Base-by-base conservation (phyloP, 2,888 invertebrate genomes). In the Amaurobius ferox region DNA sequence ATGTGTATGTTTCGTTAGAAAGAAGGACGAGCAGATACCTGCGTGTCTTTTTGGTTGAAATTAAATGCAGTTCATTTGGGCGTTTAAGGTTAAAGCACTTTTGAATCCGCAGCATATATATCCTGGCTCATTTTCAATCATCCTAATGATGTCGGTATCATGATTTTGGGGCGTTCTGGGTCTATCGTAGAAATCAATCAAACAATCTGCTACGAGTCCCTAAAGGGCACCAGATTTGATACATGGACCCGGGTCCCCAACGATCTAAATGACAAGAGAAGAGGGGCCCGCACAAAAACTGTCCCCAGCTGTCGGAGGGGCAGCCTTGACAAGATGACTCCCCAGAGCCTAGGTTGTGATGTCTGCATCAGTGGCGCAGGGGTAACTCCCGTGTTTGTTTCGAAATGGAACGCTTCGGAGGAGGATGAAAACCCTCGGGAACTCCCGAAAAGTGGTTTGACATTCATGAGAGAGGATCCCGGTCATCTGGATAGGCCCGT, bases 281-380 rank as follows among this genome's bases (percentile, higher is more conserved):
- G 66, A n/a, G 28, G 44, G 44, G 62, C 61, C 61, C 2, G 2
- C 61, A 44, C 61, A 61, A 23, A 70, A 44, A 44, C 64, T 48
- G 79, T 64, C 68, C 77, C 76, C 83, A 83, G 83, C 83, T 83
- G 83, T 83, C 77, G 83, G 71, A 64, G 44, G 71, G 70, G 70
- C 76, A 44, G 76, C 68, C 77, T 71, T 83, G 83, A 83, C 83
- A 71, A 76, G 83, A 83, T 83, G 83, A 83, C 83, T 83, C 81
- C 81, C 83, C 35, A 1, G 76, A 64, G 83, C 23, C 66, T 71
- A 23, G 64, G 39, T 40, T 35, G 68, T 76, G 83, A 83, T 83
- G 83, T 83, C 83, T 83, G 83, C 83, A 83, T 83, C 83, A 77
- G 70, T 55, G 39, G 66, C 66, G 40, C 71, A 29, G 81, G 74